Evolutionary conservation across 1,140 invertebrate genomes (phyloP).

Genomic region (Notospermus geniculatus): DNA sequence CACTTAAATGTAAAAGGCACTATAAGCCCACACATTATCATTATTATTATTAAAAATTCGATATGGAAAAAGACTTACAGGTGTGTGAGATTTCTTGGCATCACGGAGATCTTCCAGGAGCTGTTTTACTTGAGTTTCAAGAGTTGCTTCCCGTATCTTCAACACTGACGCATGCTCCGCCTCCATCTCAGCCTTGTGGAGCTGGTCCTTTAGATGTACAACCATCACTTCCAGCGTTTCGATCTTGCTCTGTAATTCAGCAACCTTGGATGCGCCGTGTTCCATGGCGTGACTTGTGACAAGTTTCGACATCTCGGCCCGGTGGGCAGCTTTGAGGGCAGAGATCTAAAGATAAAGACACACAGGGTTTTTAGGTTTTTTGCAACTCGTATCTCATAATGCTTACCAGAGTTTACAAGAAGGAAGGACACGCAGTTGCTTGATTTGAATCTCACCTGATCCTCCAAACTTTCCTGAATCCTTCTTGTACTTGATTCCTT

Average conservation of each 20-base stretch:
- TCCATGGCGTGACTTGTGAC: slow-evolving; percentile 44
- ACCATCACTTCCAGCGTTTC: slow-evolving; percentile 50
- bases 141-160: slow-evolving; percentile 35
- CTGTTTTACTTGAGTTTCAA: slow-evolving; percentile 37
- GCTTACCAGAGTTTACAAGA: slow-evolving; percentile 1
- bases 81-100: slow-evolving; percentile 44
- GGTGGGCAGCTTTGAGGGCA: slow-evolving; percentile 30
- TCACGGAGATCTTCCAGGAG: slow-evolving; percentile 42
- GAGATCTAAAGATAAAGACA: neutral
- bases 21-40: too few species aligned
- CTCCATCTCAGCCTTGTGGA: slow-evolving; percentile 33
- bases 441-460: slow-evolving; percentile 26
- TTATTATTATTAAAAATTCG: too few species aligned
- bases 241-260: slow-evolving; percentile 46
- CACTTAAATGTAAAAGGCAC: too few species aligned
- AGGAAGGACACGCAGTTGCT: too few species aligned
- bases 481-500: slow-evolving; percentile 35
- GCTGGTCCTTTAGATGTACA: slow-evolving; percentile 41
- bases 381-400: too few species aligned
- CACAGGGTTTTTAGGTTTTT: too few species aligned
- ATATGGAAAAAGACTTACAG: slow-evolving; percentile 40
- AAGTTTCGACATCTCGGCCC: slow-evolving; percentile 43
- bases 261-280: slow-evolving; percentile 42
- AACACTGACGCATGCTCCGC: slow-evolving; percentile 40
- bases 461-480: slow-evolving; percentile 37